Evolutionary conservation across 2,888 invertebrate species (phyloP).

Genomic region (Sipha maydis): DNA sequence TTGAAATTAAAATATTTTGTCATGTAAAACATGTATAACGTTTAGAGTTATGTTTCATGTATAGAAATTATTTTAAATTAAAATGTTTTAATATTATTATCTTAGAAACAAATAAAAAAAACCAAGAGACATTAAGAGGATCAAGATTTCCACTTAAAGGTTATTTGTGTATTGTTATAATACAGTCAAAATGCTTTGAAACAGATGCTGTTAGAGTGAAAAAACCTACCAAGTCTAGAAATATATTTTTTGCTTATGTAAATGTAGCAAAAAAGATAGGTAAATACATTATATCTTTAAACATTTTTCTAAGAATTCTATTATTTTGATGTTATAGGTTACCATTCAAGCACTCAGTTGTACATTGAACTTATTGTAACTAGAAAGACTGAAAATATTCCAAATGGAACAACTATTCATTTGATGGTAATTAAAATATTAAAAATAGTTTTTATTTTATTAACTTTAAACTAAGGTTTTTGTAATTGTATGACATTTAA

Average conservation of each 20-base stretch:
- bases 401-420: constrained; percentile 45
- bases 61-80: neutral
- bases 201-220: neutral
- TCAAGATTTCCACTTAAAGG: constrained; percentile 32
- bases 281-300: constrained; percentile 22
- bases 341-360: neutral
- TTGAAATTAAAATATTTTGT: too few relatives aligned
- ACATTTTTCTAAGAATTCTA: neutral
- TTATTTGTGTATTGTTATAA: constrained; percentile 43
- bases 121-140: neutral
- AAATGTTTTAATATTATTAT: neutral
- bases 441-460: neutral
- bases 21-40: too few relatives aligned
- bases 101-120: constrained; percentile 24
- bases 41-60: too few relatives aligned
- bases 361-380: constrained; percentile 49
- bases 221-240: constrained; percentile 52
- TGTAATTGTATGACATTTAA: neutral
- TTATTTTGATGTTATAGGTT: constrained; percentile 13
- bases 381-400: constrained; percentile 48
- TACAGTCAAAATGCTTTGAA: constrained; percentile 44
- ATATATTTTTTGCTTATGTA: constrained; percentile 53
- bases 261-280: constrained; percentile 39
- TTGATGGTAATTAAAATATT: constrained; percentile 34
- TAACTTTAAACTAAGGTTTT: neutral